A percentile compares a stretch with the other conserved stretches of the same genome.
Conservation (phyloP, 2,113 vertebrate species). For the Epinephelus cyanopodus region DNA sequence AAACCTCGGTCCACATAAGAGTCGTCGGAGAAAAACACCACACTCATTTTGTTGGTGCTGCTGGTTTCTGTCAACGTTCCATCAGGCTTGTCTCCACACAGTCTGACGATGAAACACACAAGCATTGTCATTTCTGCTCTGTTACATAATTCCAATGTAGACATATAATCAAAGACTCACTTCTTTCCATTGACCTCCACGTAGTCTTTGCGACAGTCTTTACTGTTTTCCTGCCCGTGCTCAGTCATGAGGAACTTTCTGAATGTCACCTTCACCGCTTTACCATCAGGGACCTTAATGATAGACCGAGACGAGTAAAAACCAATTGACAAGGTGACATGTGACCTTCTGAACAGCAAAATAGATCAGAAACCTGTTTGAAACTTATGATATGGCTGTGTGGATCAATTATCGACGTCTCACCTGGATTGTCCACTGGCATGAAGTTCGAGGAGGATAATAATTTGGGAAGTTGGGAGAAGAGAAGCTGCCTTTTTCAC, state of each 20-base stretch:
- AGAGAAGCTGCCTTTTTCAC: constrained; percentile 81
- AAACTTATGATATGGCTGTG: neutral
- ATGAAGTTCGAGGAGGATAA: constrained; percentile 87
- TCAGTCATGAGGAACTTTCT: constrained; percentile 87
- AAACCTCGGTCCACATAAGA: constrained; percentile 92
- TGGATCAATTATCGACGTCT: constrained; percentile 20
- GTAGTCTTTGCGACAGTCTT: constrained; percentile 89
- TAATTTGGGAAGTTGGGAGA: constrained; percentile 92
- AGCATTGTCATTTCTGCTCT: neutral
- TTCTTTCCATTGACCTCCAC: constrained; percentile 87
- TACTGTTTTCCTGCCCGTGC: constrained; percentile 4
- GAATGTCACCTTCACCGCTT: constrained; percentile 89
- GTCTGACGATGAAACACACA: constrained; percentile 74
- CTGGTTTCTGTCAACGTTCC: constrained; percentile 81
- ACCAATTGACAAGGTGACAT: neutral
- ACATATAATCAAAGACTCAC: constrained; percentile 77
- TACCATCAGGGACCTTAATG: constrained; percentile 85
- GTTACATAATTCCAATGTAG: neutral
- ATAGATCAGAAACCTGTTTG: neutral
- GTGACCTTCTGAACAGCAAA: neutral
- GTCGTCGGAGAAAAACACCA: constrained; percentile 87
- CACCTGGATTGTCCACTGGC: constrained; percentile 92
- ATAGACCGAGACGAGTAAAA: constrained; percentile 10
- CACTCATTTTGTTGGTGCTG: constrained; percentile 80
- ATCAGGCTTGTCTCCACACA: constrained; percentile 84